phyloP scores from a whole-genome alignment of 1,140 invertebrate species.

The Trichonephila clavipes region DNA sequence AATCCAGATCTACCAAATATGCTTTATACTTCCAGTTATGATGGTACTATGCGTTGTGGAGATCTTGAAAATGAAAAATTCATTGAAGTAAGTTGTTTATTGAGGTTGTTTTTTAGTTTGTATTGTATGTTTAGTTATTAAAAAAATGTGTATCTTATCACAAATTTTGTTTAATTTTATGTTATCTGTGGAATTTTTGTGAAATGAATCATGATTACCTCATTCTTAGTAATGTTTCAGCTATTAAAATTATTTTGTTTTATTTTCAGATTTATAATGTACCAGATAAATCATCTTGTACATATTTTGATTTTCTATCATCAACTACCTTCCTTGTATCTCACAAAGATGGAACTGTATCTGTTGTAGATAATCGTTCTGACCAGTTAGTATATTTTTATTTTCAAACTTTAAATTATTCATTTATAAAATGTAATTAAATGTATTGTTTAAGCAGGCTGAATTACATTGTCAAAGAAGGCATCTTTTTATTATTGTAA shows the following conservation, averaged over 20 bases:
- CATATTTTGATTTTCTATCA: slow-evolving; percentile 57
- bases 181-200: too few relatives aligned
- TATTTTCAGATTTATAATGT: slow-evolving; percentile 30
- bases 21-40: slow-evolving; percentile 38
- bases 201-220: background rate
- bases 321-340: background rate
- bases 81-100: slow-evolving; percentile 14
- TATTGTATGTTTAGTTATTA: too few relatives aligned
- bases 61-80: slow-evolving; percentile 50
- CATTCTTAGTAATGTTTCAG: background rate
- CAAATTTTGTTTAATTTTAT: too few relatives aligned
- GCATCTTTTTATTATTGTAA: background rate
- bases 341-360: slow-evolving; percentile 27
- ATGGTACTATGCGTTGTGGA: slow-evolving; percentile 55
- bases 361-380: slow-evolving; percentile 32
- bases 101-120: too few relatives aligned
- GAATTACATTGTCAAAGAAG: background rate
- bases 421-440: background rate
- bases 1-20: background rate
- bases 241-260: background rate
- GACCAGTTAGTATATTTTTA: background rate
- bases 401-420: background rate
- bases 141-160: too few relatives aligned
- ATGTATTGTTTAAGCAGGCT: background rate
- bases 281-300: slow-evolving; percentile 49